These are phyloP conservation scores for Heliconius hortense DNA, from an alignment of 2,888 invertebrate genomes.

Conservation along the genomic window DNA sequence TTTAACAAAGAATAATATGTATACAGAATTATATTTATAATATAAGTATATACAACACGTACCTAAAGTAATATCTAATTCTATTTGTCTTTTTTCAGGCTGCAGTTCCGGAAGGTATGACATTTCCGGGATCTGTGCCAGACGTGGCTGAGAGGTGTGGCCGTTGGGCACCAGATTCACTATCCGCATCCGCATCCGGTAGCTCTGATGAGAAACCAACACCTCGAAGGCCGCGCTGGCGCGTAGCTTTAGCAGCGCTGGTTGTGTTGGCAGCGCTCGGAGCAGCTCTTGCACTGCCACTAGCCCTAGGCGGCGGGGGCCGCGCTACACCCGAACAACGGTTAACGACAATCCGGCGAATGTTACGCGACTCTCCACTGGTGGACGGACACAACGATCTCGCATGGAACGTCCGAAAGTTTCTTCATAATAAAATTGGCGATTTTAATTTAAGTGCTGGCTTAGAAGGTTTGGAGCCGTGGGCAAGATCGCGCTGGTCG, in stretches of 20 bases:
- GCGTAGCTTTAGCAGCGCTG: slow-evolving; percentile 82
- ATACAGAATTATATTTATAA: no score
- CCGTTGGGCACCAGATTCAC: slow-evolving; percentile 76
- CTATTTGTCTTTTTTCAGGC: slow-evolving; percentile 56
- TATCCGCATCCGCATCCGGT: slow-evolving; percentile 76
- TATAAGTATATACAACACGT: no score
- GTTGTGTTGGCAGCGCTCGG: slow-evolving; percentile 82
- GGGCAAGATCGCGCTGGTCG: slow-evolving; percentile 94
- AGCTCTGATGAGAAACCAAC: slow-evolving; percentile 77
- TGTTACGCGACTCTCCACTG: slow-evolving; percentile 86
- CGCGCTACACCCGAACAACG: slow-evolving; percentile 83
- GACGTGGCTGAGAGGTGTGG: slow-evolving; percentile 80
- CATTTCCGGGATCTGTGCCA: slow-evolving; percentile 78
- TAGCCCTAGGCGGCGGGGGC: slow-evolving; percentile 75
- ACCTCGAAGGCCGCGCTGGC: slow-evolving; percentile 80
- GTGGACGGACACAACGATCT: slow-evolving; percentile 93
- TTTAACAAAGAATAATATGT: no score
- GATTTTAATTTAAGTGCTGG: slow-evolving; percentile 85
- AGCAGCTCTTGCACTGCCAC: slow-evolving; percentile 82
- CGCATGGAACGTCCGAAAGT: slow-evolving; percentile 94
- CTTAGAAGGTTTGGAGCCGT: slow-evolving; percentile 87
- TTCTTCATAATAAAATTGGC: slow-evolving; percentile 90
- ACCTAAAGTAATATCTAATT: no score
- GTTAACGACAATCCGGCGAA: slow-evolving; percentile 84
- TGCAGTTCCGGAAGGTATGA: slow-evolving; percentile 77